phyloP scores from a whole-genome alignment of 2,113 vertebrate genomes.

The Hemiprocne comata region DNA sequence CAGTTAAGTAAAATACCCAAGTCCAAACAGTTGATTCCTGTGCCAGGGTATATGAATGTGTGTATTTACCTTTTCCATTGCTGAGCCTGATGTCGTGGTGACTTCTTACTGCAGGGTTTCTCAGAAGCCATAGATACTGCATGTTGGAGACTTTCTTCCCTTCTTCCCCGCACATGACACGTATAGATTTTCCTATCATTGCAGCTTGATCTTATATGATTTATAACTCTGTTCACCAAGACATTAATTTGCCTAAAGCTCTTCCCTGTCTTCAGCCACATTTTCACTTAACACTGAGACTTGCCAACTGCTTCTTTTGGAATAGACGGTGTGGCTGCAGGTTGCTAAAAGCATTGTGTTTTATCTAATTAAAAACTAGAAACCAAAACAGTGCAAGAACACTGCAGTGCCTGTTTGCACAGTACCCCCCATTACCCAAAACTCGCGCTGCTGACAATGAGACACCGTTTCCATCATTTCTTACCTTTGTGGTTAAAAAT shows the following conservation, averaged over 20 bases:
- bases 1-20: background rate
- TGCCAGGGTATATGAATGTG: background rate
- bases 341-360: background rate
- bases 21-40: background rate
- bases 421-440: background rate
- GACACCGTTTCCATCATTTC: background rate
- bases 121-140: background rate
- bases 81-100: background rate
- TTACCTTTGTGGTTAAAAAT: slow-evolving; percentile 99
- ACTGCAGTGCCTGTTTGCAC: fast-evolving
- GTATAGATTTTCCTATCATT: background rate
- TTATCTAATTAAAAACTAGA: background rate
- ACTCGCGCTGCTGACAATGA: fast-evolving
- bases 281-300: background rate
- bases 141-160: background rate
- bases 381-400: background rate
- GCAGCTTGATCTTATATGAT: background rate
- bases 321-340: background rate
- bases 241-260: background rate
- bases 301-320: background rate
- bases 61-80: background rate
- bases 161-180: background rate
- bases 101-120: background rate
- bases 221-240: background rate
- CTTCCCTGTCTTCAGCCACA: background rate